Base-by-base conservation (phyloP, 1,140 invertebrate species). In the Myzus persicae region DNA sequence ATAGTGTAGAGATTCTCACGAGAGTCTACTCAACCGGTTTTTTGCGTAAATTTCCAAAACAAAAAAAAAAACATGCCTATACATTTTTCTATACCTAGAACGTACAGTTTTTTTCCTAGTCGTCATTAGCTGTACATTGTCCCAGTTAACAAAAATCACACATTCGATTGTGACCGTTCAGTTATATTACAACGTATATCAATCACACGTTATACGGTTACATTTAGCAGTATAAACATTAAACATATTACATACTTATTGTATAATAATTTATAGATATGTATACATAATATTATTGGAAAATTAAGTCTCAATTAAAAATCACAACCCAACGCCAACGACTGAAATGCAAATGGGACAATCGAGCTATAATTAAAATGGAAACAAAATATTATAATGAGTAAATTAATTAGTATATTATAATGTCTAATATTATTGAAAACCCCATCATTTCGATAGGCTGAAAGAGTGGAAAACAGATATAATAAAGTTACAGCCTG, bases 121-220 rank as follows among this genome's bases (percentile, higher is more conserved):
- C 40, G 51, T 67, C 89, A 90, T 59, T 90, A 90, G 89, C 89
- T 90, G 89, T 90, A 90, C 51, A 90, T 90, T 67, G 89, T 90
- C 54, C 89, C 40, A 90, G 38, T 90, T 90, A 59, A 90, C 89
- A 24, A 67, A 90, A 90, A 90, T 82, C 46, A 93, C 91, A 85
- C 91, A 84, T 84, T 46, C 44, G 36, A 82, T 93, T 82, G 38
- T 89, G 54, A 24, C 46, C 20, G 88, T 93, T 44, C 76, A 93
- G 26, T 82, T 51, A 51, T 51, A 51, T 51, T 31, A 42, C 36
- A 67, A 4, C 14, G 14, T 76, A 76, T n/a, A 76, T 67, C 36
- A 67, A 90, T 67, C 40, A 26, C 38, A 36, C 40, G 48, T 36
- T 18, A 76, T 36, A n/a, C 18, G 36, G 11, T 67, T 38, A 26